Base-by-base conservation (phyloP, 2,113 vertebrate species). In the Poicephalus meyeri region DNA sequence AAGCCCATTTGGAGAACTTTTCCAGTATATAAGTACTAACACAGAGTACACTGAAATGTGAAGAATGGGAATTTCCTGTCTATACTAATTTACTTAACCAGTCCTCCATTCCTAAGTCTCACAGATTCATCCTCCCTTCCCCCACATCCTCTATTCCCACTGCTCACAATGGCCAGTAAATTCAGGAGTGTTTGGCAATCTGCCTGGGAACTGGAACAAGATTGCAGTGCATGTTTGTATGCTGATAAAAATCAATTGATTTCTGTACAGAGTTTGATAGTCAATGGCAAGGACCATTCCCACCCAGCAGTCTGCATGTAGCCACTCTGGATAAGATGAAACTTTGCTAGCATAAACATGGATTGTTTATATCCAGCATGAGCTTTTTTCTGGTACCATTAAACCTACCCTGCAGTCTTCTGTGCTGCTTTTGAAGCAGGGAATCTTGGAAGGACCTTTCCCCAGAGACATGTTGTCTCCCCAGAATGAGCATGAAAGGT, bases 291-390 rank as follows among this genome's bases (percentile, higher is more conserved):
- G 33, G 8, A 55, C 14, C 42, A 60, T 49, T 80, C 10, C 15
- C 49, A 26, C 23, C 7, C 31, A 70, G 23, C 17, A 49, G 15
- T 39, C 56, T 47, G 35, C 25, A 39, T 52, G 39, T 39, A 86
- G 33, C 15, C 29, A 4, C 24, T 86, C 14, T 37, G 50, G 26
- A 17, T 26, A 53, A 49, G 4, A 77, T 37, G 25, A 65, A 16
- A 26, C 23, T 65, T 69, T 13, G 15, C 11, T 61, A 39, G 25
- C 15, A 26, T 52, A 56, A 77, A 56, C 7, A 16, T 14, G 4
- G 1, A 1, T 2, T 42, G 6, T 6, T 89, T 76, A 49, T 11
- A 42, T 14, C 6, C 29, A 66, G 18, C 3, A 1, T 24, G 3
- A 20, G 19, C 33, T 55, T 42, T 70, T 49, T 71, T 2, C 11